Base-by-base conservation (phyloP, 2,113 vertebrate species). In the Pristiophorus japonicus region DNA sequence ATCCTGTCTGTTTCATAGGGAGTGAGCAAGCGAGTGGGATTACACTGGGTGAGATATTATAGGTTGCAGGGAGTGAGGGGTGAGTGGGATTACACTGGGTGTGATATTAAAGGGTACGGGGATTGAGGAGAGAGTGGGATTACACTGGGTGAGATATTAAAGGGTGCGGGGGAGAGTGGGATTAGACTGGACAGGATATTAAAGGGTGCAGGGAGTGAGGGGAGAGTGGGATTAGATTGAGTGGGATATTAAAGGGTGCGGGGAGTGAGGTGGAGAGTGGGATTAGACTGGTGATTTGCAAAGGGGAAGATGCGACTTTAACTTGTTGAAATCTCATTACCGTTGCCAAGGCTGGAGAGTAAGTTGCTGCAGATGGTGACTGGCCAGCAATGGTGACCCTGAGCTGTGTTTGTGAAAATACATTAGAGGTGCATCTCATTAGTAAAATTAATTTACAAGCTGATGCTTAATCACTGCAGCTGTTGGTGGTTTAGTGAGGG, bases 391-490 rank as follows among this genome's bases (percentile, higher is more conserved):
- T 70, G 42, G 65, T 70, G 65, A 67, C 93, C 42, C 93, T 70
- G 45, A 51, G 65, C 93, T 94, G 24, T 94, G 93, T 94, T 94
- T 70, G 38, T 4, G 66, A 67, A 94, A 94, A 94, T 94, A 70
- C 93, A 94, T 94, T 94, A 70, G 66, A 94, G 27, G 42, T 66
- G 93, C 93, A 45, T 94, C 45, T 94, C 65, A 94, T 94, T 94
- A 70, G 93, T 94, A 70, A 27, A 94, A 94, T 94, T 94, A 94
- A 94, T 94, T 94, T 94, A 94, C 65, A 70, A 94, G 30, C 93
- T 70, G 93, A 70, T 94, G 93, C 93, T 47, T 94, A 94, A 73
- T 94, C 93, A 73, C 45, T 51, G 93, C 93, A 94, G 93, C 93
- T 73, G 93, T 94, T 94, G 66, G 42, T 70, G 42, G 27, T 94